Evolutionary conservation across 2,113 vertebrate genomes (phyloP), one percentile per base, ranked within the genome.

Genomic region (Myiopsitta monachus): DNA sequence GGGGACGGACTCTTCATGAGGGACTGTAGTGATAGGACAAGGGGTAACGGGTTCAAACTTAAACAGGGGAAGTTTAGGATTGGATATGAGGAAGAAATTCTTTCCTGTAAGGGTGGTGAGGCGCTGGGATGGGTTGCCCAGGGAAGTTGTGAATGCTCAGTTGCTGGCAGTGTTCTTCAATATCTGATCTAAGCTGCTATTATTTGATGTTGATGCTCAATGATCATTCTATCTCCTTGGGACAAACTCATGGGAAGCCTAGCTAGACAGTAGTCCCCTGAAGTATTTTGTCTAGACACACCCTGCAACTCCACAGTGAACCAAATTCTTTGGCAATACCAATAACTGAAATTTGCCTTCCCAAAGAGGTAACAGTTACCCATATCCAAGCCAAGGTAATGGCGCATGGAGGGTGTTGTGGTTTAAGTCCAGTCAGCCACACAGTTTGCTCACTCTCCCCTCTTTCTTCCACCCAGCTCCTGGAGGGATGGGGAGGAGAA

Each of bases 251-350:
- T 6, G 5, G 10, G 23, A 75, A 63, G 26, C 70, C 15, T 26
- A 33, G 4, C 17, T 41, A 39, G n/a, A 3, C 0, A 64, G 16
- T 14, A 73, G 13, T 5, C 4, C 36, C 23, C 11, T 6, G 4
- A 43, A 75, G 14, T 33, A 11, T 76, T 55, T n/a, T 38, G 31
- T 8, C 43, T 72, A 46, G 49, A 11, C 15, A 10, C 16, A 39
- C 6, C 28, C 72, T 67, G 7, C 39, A 30, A 73, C 19, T 68
- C 30, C 28, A 41, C 47, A 41, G 36, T 11, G 52, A 88, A 33
- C 15, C 30, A 51, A 54, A 64, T 26, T 18, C 14, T 73, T 38
- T 30, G 66, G 11, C 30, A 57, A 62, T 18, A 46, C 17, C 46
- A 57, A 5, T 26, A 61, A 77, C 11, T 52, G 61, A 51, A 39